Base-by-base conservation (phyloP, 2,113 vertebrate species). In the Eonycteris spelaea region DNA sequence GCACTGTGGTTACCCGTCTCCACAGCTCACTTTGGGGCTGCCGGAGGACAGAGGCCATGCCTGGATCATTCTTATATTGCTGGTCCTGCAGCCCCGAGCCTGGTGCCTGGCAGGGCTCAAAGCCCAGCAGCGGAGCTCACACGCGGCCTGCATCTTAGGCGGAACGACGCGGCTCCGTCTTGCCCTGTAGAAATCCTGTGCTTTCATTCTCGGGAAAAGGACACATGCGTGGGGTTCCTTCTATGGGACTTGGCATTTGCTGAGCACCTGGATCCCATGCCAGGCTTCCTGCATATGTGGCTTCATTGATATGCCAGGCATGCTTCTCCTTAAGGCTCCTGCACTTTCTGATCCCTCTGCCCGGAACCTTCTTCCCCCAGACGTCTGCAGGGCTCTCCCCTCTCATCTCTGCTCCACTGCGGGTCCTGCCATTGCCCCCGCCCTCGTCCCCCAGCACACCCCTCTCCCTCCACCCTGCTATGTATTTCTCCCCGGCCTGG, bases 181-280 rank as follows among this genome's bases (percentile, higher is more conserved):
- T 48, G 96, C 82, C 97, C 93, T 89, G 89, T 57, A 73, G 92
- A 96, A 94, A 95, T 82, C 94, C 70, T 38, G 94, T 43, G 73
- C 88, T 83, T 93, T 91, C 86, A 0, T 88, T 83, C 96, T 86
- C 86, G 48, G 91, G 95, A 63, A 95, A 96, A 95, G 91, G 94
- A 96, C 96, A 94, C 91, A 85, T 94, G 97, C 91, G 88, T 97
- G 97, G 95, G 96, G 96, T 91, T 94, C 70, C 40, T 96, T 94
- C 88, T 87, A 14, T 4, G 40, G 95, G 93, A 74, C 97, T 96
- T 55, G 93, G 96, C 97, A 95, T 97, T 97, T 97, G 96, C 95
- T 0, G 10, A 96, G 97, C 95, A 97, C 97, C 96, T 97, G 97
- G 77, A 16, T 79, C 70, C 89, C 11, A 5, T 84, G 93, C 95